phyloP scores from a whole-genome alignment of 2,113 vertebrate genomes.

The Gymnorhina tibicen region DNA sequence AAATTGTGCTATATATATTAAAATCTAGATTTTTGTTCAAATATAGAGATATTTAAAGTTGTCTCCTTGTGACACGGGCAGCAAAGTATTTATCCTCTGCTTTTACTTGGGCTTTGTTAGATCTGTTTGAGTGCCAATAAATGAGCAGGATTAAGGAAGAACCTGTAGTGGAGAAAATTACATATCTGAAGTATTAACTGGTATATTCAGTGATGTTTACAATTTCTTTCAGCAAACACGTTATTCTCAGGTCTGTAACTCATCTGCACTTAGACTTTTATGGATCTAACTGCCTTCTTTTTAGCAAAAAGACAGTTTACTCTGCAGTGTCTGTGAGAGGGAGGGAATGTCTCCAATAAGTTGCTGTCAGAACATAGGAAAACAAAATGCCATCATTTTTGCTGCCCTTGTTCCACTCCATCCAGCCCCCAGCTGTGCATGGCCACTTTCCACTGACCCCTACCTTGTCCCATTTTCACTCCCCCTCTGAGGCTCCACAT shows the following conservation, averaged over 20 bases:
- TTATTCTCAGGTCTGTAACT: conserved; percentile 81
- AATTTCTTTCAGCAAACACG: conserved; percentile 64
- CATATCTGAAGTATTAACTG: conserved; percentile 32
- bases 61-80: background rate
- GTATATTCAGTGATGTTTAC: conserved; percentile 67
- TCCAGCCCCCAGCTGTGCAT: conserved; percentile 40
- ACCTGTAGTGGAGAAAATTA: background rate
- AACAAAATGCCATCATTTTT: conserved; percentile 72
- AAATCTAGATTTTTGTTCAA: conserved; percentile 32
- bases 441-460: conserved; percentile 82
- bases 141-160: conserved; percentile 28
- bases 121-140: background rate
- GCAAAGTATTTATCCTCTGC: background rate
- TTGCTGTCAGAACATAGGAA: conserved; percentile 77
- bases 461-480: conserved; percentile 50
- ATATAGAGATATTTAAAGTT: background rate
- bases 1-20: background rate
- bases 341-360: background rate
- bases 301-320: conserved; percentile 24
- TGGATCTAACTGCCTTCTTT: conserved; percentile 41
- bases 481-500: conserved; percentile 53
- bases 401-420: conserved; percentile 76
- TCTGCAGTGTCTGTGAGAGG: background rate
- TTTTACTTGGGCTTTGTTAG: conserved; percentile 66
- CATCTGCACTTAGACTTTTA: conserved; percentile 75